Evolutionary conservation across 64 coral and sea anemone genomes (phyloP), one percentile per base, ranked within the genome.

Genomic region (Catalaphyllia jardinei): DNA sequence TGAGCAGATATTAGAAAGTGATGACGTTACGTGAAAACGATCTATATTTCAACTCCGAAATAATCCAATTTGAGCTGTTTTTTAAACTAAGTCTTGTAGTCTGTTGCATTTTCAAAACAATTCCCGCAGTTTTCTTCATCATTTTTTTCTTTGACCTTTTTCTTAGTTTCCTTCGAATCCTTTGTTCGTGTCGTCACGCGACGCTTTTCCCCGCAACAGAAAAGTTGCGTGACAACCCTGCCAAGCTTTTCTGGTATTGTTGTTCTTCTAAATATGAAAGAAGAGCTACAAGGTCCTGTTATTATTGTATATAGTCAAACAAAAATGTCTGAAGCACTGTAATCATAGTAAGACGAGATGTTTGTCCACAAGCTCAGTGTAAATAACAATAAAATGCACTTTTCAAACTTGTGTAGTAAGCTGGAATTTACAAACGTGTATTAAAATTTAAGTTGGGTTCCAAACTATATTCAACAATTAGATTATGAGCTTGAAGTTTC

Each of bases 311-410:
- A 85, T 85, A 85, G 63, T 71, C 38, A 71, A 85, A 71, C 69
- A 3, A 71, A 67, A 83, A 50, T 85, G 63, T 71, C 69, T 49
- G 22, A 69, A 60, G n/a, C 42, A 29, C 35, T 71, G 81, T 85
- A 83, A 83, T 25, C 8, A 85, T 16, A 51, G 49, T 55, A 54
- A 27, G 24, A 19, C 35, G 61, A 64, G 38, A 67, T 7, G 60
- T 39, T 80, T 65, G 33, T 12, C 62, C 4, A n/a, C 33, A 85
- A 42, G 18, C 19, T 28, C 35, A 24, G n/a, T 85, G 81, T 85
- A 85, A 85, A 85, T 85, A 85, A 85, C 31, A 85, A 67, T 85
- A 85, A 63, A 85, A 33, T 54, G 78, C 60, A 71, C 62, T 71
- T 85, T 85, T 49, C 18, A 71, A 71, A 50, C 8, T 71, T 51